Percentiles rank a stretch among this genome's conserved stretches.
Conservation (phyloP, 2,113 vertebrate species). For the Trematocara variabile region DNA sequence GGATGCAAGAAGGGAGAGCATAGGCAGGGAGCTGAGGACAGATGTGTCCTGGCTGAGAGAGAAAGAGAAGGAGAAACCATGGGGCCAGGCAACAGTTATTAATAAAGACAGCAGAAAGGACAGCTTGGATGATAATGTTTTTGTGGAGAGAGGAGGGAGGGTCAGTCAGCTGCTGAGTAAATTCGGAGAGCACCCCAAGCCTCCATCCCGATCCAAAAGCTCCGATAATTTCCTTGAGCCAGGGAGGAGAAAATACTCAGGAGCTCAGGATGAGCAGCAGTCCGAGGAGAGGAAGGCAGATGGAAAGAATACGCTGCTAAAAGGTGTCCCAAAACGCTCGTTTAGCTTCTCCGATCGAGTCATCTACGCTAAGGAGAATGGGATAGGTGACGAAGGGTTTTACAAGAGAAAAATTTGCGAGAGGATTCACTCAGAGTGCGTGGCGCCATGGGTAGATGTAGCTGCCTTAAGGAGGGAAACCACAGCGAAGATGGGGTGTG, state of each 20-base stretch:
- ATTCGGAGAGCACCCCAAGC: slow-evolving; percentile 69
- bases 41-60: slow-evolving; percentile 45
- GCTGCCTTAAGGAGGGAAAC: slow-evolving; percentile 5
- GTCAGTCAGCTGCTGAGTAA: slow-evolving; percentile 77
- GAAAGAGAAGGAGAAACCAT: slow-evolving; percentile 43
- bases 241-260: slow-evolving; percentile 30
- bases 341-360: slow-evolving; percentile 70
- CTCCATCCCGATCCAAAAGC: slow-evolving; percentile 74
- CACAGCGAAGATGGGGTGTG: background rate
- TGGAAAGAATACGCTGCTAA: background rate
- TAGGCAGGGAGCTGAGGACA: slow-evolving; percentile 21
- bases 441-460: background rate
- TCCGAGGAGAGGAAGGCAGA: background rate
- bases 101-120: slow-evolving; percentile 38
- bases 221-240: slow-evolving; percentile 67
- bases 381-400: background rate
- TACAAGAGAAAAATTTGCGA: slow-evolving; percentile 7
- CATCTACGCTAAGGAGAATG: slow-evolving; percentile 38
- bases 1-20: slow-evolving; percentile 20
- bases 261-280: slow-evolving; percentile 24
- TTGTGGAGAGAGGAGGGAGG: slow-evolving; percentile 59
- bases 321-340: slow-evolving; percentile 61
- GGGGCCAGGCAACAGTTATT: slow-evolving; percentile 37
- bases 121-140: slow-evolving; percentile 27
- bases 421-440: slow-evolving; percentile 36